These are phyloP conservation scores for Zaprionus taronus DNA, from an alignment of 1,140 invertebrate genomes.

Conservation along the genomic window DNA sequence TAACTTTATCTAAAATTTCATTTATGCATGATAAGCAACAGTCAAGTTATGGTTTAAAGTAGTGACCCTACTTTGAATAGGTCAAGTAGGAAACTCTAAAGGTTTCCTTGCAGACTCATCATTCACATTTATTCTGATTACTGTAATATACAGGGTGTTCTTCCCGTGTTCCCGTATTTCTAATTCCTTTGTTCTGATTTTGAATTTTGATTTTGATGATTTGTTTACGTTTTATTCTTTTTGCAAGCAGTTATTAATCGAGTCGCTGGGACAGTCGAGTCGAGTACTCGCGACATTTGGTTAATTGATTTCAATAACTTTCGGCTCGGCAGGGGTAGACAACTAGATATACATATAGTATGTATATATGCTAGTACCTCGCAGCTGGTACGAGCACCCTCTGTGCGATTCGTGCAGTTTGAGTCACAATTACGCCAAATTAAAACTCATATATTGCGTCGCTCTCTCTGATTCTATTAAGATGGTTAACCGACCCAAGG, in stretches of 20 bases:
- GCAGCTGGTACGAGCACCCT: neutral
- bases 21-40: neutral
- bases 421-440: constrained; percentile 72
- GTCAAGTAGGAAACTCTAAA: too few species aligned
- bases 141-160: neutral
- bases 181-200: constrained; percentile 30
- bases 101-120: too few species aligned
- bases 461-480: constrained; percentile 81
- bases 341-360: neutral
- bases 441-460: constrained; percentile 70
- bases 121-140: too few species aligned
- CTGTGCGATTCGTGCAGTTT: too few species aligned
- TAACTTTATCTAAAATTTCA: neutral
- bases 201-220: constrained; percentile 54
- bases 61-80: neutral
- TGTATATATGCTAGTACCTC: neutral
- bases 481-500: constrained; percentile 56
- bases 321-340: neutral
- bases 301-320: constrained; percentile 73
- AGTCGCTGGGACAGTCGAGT: constrained; percentile 54
- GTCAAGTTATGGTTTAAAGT: neutral
- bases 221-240: constrained; percentile 41
- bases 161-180: neutral
- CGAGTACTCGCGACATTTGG: constrained; percentile 75
- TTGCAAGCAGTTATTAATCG: constrained; percentile 64